Conservation (phyloP, 1,140 invertebrate species). For the Himalopsyche phryganea region DNA sequence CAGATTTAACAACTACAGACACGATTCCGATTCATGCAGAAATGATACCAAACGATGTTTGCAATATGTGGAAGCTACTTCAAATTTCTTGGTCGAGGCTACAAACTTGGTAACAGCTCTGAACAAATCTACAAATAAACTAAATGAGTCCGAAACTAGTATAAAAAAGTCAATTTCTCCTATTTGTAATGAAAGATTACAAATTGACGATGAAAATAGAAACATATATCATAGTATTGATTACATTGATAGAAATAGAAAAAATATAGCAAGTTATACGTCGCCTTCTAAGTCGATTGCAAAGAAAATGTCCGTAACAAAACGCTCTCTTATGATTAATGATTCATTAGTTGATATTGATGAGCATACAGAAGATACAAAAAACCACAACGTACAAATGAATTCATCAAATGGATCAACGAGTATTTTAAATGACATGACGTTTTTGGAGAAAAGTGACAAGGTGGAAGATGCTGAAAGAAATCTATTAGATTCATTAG, state of each 20-base stretch:
- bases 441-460: conserved; percentile 1
- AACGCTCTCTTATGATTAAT: conserved; percentile 31
- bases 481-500: conserved; percentile 21
- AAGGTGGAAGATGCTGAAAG: conserved; percentile 21
- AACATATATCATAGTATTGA: neutral
- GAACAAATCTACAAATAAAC: conserved; percentile 13
- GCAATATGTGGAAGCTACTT: conserved; percentile 28
- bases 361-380: conserved; percentile 5
- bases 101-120: conserved; percentile 25
- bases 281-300: neutral
- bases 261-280: neutral
- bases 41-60: conserved; percentile 11
- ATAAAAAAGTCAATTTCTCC: conserved; percentile 21
- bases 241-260: neutral
- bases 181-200: conserved; percentile 29
- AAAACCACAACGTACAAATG: neutral
- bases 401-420: neutral
- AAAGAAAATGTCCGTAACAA: neutral
- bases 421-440: conserved; percentile 12
- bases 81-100: conserved; percentile 27
- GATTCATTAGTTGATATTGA: conserved; percentile 29
- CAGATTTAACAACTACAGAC: neutral
- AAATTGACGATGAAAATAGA: conserved; percentile 25
- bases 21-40: neutral
- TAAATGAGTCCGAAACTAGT: neutral